Evolutionary conservation across 1,140 invertebrate species (phyloP).

Genomic region (Bicyclus anynana): DNA sequence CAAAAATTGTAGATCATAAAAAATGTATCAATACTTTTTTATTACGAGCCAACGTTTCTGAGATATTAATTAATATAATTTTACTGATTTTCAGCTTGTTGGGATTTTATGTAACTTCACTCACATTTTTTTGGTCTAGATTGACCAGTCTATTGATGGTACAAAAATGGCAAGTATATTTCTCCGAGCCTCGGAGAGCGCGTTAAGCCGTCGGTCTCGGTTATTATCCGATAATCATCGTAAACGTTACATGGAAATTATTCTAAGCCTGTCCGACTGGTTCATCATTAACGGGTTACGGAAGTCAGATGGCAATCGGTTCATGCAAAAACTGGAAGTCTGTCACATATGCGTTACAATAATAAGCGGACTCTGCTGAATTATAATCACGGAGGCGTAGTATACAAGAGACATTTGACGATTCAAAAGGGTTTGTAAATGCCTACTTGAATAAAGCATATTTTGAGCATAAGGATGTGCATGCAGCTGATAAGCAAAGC

Average conservation of each 20-base stretch:
- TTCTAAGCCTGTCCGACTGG: background rate
- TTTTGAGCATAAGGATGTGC: background rate
- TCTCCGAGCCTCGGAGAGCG: background rate
- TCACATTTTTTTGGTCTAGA: too few species aligned
- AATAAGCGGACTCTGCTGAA: background rate
- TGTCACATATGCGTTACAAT: background rate
- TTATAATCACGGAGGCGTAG: background rate
- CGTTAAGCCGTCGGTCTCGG: background rate
- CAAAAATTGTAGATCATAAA: too few species aligned
- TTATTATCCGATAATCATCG: background rate
- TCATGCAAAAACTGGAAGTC: background rate
- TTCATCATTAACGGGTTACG: background rate
- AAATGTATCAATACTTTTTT: too few species aligned
- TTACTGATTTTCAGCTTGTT: too few species aligned
- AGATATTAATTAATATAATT: too few species aligned
- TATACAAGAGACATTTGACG: background rate
- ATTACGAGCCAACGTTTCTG: too few species aligned
- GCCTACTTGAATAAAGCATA: background rate
- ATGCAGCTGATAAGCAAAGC: constrained; percentile 3
- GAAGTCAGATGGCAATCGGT: background rate
- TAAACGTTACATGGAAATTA: background rate
- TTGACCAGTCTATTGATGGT: too few species aligned
- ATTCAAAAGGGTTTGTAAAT: background rate
- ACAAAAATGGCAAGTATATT: background rate
- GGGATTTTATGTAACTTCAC: too few species aligned